Percentiles rank a stretch among this genome's conserved stretches.
Conservation (phyloP, 2,888 invertebrate species). For the Oxytorus armatus region DNA sequence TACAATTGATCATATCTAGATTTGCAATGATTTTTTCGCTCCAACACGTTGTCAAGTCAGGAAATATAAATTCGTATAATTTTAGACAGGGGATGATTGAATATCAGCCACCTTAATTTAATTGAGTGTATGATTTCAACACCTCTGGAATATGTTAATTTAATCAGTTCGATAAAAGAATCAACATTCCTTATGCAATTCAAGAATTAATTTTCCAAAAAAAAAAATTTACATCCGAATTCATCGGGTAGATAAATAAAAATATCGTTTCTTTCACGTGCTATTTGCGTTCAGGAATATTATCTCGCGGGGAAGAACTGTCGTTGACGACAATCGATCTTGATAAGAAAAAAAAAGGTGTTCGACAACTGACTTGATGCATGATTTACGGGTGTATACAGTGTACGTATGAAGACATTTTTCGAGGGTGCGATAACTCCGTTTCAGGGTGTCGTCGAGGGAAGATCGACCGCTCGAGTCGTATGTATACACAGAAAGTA, state of each 20-base stretch:
- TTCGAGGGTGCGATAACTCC: conserved; percentile 46
- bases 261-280: neutral
- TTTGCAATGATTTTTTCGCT: no score
- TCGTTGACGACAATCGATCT: conserved; percentile 20
- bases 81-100: no score
- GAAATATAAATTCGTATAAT: no score
- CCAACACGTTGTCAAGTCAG: no score
- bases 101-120: no score
- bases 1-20: no score
- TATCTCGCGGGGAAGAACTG: neutral
- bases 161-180: no score
- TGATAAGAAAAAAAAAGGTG: conserved; percentile 6
- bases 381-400: conserved; percentile 19
- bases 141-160: no score
- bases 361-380: conserved; percentile 13
- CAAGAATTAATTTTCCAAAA: no score
- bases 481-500: conserved; percentile 20
- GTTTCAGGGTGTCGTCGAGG: conserved; percentile 39
- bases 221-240: no score
- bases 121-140: no score
- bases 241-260: no score
- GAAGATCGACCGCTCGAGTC: conserved; percentile 36
- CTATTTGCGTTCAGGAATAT: neutral
- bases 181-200: neutral
- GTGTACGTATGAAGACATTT: conserved; percentile 35